These are phyloP conservation scores for Marmota monax DNA, from an alignment of 2,113 vertebrate genomes.

Conservation along the genomic window DNA sequence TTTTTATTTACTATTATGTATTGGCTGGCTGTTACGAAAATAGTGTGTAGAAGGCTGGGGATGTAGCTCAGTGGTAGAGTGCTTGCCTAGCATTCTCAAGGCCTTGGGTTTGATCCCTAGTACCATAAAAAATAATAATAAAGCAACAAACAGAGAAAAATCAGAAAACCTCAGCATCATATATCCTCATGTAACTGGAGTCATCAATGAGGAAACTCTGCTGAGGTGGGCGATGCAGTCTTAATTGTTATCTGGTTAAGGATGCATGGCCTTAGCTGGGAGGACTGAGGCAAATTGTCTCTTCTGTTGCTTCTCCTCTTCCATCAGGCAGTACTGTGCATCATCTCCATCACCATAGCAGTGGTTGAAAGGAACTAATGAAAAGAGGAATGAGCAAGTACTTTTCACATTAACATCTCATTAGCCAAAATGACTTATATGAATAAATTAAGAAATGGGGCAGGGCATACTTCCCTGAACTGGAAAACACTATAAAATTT, in stretches of 20 bases:
- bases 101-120: no score
- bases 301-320: neutral
- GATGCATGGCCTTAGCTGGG: neutral
- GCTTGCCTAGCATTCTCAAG: no score
- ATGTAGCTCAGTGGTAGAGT: no score
- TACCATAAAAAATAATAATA: no score
- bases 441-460: neutral
- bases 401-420: neutral
- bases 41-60: no score
- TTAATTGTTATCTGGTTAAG: neutral
- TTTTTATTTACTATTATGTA: neutral
- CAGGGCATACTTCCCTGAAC: neutral
- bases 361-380: neutral
- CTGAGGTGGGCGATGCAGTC: neutral
- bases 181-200: neutral
- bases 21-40: neutral
- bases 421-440: neutral
- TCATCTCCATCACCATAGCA: neutral
- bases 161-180: neutral
- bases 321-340: neutral
- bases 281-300: neutral
- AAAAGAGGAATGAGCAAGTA: neutral
- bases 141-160: no score
- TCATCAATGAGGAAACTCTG: neutral
- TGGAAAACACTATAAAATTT: neutral